Conservation (phyloP, 2,888 invertebrate genomes). For the Drosophila nigricruria region DNA sequence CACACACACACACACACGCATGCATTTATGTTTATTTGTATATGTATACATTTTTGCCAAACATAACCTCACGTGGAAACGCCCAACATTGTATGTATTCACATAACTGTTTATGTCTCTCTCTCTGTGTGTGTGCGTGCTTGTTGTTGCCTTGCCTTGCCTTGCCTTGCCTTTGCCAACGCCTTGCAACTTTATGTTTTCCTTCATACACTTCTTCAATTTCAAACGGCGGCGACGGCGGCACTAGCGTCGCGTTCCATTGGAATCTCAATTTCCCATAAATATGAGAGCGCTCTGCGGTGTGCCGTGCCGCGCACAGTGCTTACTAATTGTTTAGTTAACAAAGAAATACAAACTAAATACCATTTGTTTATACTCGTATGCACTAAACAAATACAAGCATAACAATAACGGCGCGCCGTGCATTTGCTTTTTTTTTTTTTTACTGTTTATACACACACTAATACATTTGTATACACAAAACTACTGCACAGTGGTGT, state of each 20-base stretch:
- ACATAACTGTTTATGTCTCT: conserved; percentile 16
- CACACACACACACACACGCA: conserved; percentile 12
- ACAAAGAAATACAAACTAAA: conserved; percentile 14
- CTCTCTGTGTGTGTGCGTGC: conserved; percentile 17
- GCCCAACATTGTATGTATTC: conserved; percentile 71
- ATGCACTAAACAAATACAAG: conserved; percentile 40
- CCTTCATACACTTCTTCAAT: conserved; percentile 60
- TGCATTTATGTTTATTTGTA: conserved; percentile 32
- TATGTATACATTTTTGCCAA: conserved; percentile 46
- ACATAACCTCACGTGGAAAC: conserved; percentile 80
- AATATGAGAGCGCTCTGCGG: conserved; percentile 13
- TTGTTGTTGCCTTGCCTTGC: conserved; percentile 35
- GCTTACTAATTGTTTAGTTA: conserved; percentile 64
- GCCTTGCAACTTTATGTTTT: conserved; percentile 70
- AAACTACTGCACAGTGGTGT: conserved; percentile 32
- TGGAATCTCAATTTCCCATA: conserved; percentile 50
- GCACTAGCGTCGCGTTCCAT: conserved; percentile 34
- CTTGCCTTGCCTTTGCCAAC: conserved; percentile 47
- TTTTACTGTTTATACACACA: conserved; percentile 3
- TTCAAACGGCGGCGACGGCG: conserved; percentile 33
- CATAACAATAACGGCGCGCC: conserved; percentile 22
- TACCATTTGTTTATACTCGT: conserved; percentile 64
- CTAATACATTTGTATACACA: background rate
- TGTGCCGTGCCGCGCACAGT: conserved; percentile 13
- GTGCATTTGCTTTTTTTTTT: conserved; percentile 16